These are phyloP conservation scores for Colius striatus DNA, from an alignment of 2,113 vertebrate species.

Conservation along the genomic window DNA sequence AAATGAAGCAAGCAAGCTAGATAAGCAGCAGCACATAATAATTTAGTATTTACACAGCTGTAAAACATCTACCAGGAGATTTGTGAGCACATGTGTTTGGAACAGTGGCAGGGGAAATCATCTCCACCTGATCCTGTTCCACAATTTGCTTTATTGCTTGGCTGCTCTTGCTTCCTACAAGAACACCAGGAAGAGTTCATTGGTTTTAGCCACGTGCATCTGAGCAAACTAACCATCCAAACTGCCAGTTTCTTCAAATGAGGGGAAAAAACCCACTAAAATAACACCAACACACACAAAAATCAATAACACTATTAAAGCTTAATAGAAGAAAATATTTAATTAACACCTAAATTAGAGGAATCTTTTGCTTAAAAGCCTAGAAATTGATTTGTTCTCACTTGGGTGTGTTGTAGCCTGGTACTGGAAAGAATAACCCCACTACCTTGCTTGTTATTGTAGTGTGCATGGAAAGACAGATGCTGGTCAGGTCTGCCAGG, in stretches of 20 bases:
- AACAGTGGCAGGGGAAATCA: not conserved
- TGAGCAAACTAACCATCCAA: not conserved
- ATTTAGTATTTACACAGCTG: constrained; percentile 36
- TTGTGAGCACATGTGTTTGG: not conserved
- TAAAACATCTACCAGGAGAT: constrained; percentile 25
- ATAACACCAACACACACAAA: not conserved
- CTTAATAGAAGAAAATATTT: not conserved
- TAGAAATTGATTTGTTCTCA: not conserved
- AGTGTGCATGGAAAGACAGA: accelerated
- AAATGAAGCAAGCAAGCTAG: not conserved
- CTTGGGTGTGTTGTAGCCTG: not conserved
- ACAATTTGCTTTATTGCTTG: not conserved
- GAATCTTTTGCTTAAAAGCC: not conserved
- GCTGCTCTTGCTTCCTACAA: not conserved
- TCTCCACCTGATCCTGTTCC: not conserved
- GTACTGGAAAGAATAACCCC: not conserved
- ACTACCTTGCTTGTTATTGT: not conserved
- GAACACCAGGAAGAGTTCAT: not conserved
- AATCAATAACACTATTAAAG: not conserved
- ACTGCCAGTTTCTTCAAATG: not conserved
- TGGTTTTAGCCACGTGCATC: not conserved
- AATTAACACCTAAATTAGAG: not conserved
- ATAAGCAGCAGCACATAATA: constrained; percentile 19
- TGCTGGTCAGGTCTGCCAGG: not conserved
- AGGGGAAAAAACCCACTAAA: not conserved